Percentiles rank a stretch among this genome's conserved stretches.
These are phyloP conservation scores for Caenorhabditis latens DNA, from an alignment of 1,140 invertebrate species.

Conservation along the genomic window DNA sequence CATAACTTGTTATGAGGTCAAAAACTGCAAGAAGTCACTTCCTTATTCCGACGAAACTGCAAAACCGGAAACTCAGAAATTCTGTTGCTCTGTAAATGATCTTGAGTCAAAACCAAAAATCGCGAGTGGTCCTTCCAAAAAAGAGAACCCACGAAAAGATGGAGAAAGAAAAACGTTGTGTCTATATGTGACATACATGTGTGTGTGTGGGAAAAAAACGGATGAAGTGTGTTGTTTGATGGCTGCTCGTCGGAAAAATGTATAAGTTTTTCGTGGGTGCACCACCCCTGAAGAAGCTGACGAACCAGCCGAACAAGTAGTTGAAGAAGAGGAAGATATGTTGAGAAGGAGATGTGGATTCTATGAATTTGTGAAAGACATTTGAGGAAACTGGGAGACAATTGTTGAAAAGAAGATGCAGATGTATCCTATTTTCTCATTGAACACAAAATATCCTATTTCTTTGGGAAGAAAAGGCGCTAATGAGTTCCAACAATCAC, in stretches of 20 bases:
- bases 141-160: neutral
- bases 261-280: neutral
- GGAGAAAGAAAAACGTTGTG: neutral
- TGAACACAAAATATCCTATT: constrained; percentile 2
- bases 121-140: neutral
- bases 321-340: neutral
- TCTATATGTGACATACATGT: constrained; percentile 11
- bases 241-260: neutral
- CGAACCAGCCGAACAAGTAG: neutral
- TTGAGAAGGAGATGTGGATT: neutral
- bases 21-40: too few relatives aligned
- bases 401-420: constrained; percentile 5
- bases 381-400: neutral
- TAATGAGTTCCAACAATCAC: neutral
- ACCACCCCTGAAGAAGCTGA: neutral
- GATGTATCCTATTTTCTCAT: neutral
- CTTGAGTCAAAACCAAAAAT: too few relatives aligned
- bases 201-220: constrained; percentile 18
- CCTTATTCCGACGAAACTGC: too few relatives aligned
- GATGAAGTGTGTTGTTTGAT: constrained; percentile 27
- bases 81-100: too few relatives aligned
- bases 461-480: constrained; percentile 3
- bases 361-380: constrained; percentile 35
- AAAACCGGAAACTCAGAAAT: too few relatives aligned
- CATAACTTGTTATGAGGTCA: too few relatives aligned